A percentile compares a stretch with the other conserved stretches of the same genome.
Conservation (phyloP, 2,888 invertebrate genomes). For the Eurytoma californica region DNA sequence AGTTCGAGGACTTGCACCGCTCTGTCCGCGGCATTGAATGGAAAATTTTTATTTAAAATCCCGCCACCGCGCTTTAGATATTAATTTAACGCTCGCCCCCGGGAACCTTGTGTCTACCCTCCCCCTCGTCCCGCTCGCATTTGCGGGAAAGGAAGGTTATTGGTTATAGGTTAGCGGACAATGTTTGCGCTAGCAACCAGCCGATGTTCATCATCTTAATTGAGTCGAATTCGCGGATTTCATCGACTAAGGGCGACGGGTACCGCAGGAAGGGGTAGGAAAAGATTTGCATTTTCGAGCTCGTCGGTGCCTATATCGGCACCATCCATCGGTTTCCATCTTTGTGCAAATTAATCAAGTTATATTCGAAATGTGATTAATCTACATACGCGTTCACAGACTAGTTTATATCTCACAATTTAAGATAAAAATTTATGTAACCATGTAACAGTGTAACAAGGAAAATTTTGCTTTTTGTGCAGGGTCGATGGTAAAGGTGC, state of each 20-base stretch:
- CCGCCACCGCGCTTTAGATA: constrained; percentile 16
- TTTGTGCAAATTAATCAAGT: too few relatives aligned
- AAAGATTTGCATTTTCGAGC: constrained; percentile 50
- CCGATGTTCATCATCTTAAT: constrained; percentile 71
- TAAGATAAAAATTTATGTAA: too few relatives aligned
- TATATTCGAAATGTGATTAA: too few relatives aligned
- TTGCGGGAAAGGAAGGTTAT: constrained; percentile 59
- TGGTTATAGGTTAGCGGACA: constrained; percentile 67
- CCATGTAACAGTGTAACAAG: neutral
- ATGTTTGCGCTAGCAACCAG: constrained; percentile 65
- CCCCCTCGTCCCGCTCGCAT: constrained; percentile 1
- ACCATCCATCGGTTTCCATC: too few relatives aligned
- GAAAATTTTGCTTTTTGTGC: constrained; percentile 42
- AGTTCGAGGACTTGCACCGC: constrained; percentile 51
- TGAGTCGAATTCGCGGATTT: constrained; percentile 64
- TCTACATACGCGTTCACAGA: too few relatives aligned
- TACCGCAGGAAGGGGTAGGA: constrained; percentile 5
- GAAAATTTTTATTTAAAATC: constrained; percentile 60
- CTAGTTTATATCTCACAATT: too few relatives aligned
- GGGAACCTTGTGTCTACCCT: neutral
- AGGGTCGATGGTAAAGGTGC: constrained; percentile 68
- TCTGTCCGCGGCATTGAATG: constrained; percentile 49
- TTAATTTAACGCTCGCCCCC: constrained; percentile 43
- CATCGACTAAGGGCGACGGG: constrained; percentile 49
- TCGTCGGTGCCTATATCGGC: too few relatives aligned